Conservation (phyloP, 2,888 invertebrate genomes). For the Watsonalla cultraria region DNA sequence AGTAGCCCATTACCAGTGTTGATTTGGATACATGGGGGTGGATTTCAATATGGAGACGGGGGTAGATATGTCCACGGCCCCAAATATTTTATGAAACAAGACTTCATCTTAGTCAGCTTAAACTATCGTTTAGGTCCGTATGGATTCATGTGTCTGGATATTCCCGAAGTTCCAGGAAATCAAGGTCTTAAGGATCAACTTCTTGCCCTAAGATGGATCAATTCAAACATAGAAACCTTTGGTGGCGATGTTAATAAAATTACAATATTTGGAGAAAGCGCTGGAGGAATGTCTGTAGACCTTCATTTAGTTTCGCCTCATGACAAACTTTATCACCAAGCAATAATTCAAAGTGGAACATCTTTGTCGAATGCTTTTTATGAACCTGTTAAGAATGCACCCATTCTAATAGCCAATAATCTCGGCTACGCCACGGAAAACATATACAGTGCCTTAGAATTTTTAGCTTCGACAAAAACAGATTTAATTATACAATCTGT, state of each 20-base stretch:
- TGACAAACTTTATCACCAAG: slow-evolving; percentile 16
- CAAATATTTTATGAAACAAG: slow-evolving; percentile 23
- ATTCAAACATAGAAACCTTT: slow-evolving; percentile 28
- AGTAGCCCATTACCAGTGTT: slow-evolving; percentile 4
- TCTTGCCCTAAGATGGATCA: slow-evolving; percentile 28
- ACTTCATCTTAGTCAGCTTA: slow-evolving; percentile 24
- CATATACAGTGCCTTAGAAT: slow-evolving; percentile 9
- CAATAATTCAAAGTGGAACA: slow-evolving; percentile 16
- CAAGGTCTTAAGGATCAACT: slow-evolving; percentile 34
- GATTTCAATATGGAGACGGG: slow-evolving; percentile 16
- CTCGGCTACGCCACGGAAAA: slow-evolving; percentile 9
- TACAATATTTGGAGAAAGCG: slow-evolving; percentile 25
- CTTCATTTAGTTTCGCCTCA: slow-evolving; percentile 12
- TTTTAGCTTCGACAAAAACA: slow-evolving; percentile 7
- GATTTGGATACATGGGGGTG: slow-evolving; percentile 5
- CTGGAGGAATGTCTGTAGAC: slow-evolving; percentile 19
- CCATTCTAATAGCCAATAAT: slow-evolving; percentile 11
- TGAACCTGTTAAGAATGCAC: slow-evolving; percentile 3
- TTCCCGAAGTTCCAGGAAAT: slow-evolving; percentile 24
- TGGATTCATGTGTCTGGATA: slow-evolving; percentile 24
- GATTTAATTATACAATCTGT: slow-evolving; percentile 11
- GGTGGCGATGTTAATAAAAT: slow-evolving; percentile 30
- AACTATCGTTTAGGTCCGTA: slow-evolving; percentile 24
- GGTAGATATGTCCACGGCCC: slow-evolving; percentile 23
- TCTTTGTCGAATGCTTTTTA: slow-evolving; percentile 2